These are phyloP conservation scores for Microplitis mediator DNA, from an alignment of 1,140 invertebrate species.

Conservation along the genomic window DNA sequence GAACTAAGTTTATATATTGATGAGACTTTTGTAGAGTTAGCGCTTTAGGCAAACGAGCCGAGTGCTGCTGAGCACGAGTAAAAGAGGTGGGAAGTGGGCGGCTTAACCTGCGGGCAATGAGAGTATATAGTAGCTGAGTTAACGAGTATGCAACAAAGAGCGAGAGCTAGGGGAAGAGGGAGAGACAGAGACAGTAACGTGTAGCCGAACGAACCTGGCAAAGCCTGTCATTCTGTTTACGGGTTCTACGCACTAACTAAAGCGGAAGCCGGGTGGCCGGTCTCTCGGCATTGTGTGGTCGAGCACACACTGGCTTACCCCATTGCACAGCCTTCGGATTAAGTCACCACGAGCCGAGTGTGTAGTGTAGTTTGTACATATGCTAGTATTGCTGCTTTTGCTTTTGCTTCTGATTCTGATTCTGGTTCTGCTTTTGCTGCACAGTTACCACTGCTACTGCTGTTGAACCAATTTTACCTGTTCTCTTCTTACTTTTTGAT, in stretches of 20 bases:
- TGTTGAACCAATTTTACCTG: background rate
- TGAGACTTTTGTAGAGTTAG: conserved; percentile 3
- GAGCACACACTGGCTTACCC: conserved; percentile 30
- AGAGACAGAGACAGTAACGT: background rate
- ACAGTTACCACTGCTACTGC: too few species aligned
- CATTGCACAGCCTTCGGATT: conserved; percentile 32
- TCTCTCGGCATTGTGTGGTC: conserved; percentile 35
- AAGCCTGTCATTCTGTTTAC: conserved; percentile 41
- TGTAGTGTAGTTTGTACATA: background rate
- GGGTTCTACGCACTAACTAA: conserved; percentile 41
- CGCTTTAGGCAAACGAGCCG: conserved; percentile 7
- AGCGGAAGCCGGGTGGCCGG: conserved; percentile 42
- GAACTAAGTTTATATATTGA: conserved; percentile 3
- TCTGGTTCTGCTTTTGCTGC: too few species aligned
- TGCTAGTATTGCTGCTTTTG: conserved; percentile 11
- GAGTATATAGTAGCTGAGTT: conserved; percentile 1
- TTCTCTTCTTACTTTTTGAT: too few species aligned
- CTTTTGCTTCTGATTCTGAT: background rate
- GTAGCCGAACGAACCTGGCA: conserved; percentile 10
- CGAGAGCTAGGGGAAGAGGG: too few species aligned
- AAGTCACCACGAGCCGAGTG: conserved; percentile 31
- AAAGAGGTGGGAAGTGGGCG: conserved; percentile 3
- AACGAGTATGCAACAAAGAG: conserved; percentile 16
- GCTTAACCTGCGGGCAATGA: background rate
- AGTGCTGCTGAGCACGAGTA: background rate